Evolutionary conservation across 2,888 invertebrate genomes (phyloP), one percentile per base, ranked within the genome.

Genomic region (Gastracanthus pulcherrimus): DNA sequence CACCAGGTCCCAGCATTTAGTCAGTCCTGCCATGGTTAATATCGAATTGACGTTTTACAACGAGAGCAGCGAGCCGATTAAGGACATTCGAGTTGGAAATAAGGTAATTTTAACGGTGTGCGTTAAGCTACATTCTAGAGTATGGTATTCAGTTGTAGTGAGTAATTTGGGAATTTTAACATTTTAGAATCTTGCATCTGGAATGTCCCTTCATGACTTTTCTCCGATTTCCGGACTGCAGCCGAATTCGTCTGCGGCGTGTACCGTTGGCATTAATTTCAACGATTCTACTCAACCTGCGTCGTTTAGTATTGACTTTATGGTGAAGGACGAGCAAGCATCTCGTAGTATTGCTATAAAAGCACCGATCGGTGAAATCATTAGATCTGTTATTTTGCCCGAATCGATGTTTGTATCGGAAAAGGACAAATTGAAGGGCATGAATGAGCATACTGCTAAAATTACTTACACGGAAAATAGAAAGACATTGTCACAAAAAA

Each of bases 281-380:
- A 97, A 97, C 82, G 98, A 98, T 91, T 96, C 97, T 23, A 97
- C 96, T 72, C 97, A 98, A 90, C 95, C 97, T 0, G 95, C 97
- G 0, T 95, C 95, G 84, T 96, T 98, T 90, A 96, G 96, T 87
- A 93, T 98, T 70, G 91, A 93, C 55, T 95, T 95, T 86, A 94
- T 94, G 16, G 85, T 89, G 26, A 88, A 86, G 6, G 90, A 90
- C 23, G 89, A 91, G 45, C 86, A 81, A 38, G 81, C 88, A 48
- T 89, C 88, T 0, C 88, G 87, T 70, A 83, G 87, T 0, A 93
- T 95, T 31, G 93, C 92, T 2, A 92, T 98, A 70, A 96, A 96
- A 86, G 96, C 98, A 7, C 95, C 96, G 0, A 95, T 98, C 66
- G 98, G 98, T 0, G 98, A 98, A 92, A 93, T 98, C 84, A 92